These are phyloP conservation scores for Anolis sagrei DNA, from an alignment of 2,113 vertebrate species.

Conservation along the genomic window DNA sequence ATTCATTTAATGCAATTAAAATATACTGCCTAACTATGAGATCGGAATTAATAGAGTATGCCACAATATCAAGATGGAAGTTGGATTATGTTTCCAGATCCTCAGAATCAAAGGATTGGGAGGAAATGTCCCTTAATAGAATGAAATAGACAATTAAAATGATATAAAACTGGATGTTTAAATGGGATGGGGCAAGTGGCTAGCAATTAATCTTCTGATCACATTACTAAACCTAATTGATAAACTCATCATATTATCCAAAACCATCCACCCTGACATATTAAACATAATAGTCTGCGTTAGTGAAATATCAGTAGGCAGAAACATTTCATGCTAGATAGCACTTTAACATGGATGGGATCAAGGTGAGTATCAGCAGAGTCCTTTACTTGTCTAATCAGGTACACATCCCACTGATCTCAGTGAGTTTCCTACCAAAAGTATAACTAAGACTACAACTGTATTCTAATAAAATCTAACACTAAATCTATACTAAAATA, in stretches of 20 bases:
- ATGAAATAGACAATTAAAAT: conserved; percentile 41
- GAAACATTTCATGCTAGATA: not conserved
- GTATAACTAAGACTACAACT: no score
- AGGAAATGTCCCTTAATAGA: conserved; percentile 39
- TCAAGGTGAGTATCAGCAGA: not conserved
- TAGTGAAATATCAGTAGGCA: conserved; percentile 17
- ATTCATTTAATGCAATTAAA: conserved; percentile 37
- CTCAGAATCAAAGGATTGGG: conserved; percentile 25
- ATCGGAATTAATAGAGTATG: conserved; percentile 36
- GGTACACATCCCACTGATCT: not conserved
- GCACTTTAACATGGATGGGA: not conserved
- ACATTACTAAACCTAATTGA: conserved; percentile 37
- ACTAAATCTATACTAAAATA: not conserved
- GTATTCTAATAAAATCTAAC: not conserved
- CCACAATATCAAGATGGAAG: conserved; percentile 20
- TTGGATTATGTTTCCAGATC: conserved; percentile 29
- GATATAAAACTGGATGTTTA: conserved; percentile 29
- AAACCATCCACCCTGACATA: conserved; percentile 62
- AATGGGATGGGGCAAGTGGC: conserved; percentile 38
- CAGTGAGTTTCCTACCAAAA: not conserved
- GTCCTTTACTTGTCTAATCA: no score
- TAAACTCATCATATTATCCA: not conserved
- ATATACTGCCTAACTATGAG: conserved; percentile 43
- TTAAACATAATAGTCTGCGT: conserved; percentile 29
- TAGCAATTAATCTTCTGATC: conserved; percentile 33